phyloP scores from a whole-genome alignment of 2,797 vertebrate species.

The Melanotaenia maccullochi region DNA sequence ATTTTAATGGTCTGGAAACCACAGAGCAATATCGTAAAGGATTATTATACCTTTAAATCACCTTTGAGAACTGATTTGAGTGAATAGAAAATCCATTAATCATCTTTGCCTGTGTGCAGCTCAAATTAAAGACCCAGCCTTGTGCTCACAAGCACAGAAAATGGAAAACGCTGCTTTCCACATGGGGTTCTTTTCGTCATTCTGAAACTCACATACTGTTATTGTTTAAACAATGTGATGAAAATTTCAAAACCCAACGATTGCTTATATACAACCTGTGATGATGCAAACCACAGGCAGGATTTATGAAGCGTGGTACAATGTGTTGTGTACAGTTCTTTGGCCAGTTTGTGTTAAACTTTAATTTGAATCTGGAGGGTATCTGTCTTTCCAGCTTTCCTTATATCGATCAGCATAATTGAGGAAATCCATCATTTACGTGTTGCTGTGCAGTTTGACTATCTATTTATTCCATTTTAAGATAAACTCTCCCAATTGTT shows the following conservation, averaged over 20 bases:
- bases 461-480: neutral
- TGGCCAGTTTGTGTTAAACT: neutral
- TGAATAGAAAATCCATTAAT: conserved; percentile 85
- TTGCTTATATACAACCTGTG: neutral
- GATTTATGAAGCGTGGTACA: neutral
- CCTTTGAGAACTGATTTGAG: conserved; percentile 73
- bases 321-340: neutral
- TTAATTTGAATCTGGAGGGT: conserved; percentile 2
- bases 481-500: conserved; percentile 9
- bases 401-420: conserved; percentile 7
- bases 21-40: conserved; percentile 82
- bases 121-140: conserved; percentile 66
- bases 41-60: conserved; percentile 88
- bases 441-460: neutral
- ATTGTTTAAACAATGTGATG: conserved; percentile 15
- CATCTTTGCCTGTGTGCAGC: conserved; percentile 76
- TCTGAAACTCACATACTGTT: conserved; percentile 4
- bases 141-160: conserved; percentile 38
- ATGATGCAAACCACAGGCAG: neutral
- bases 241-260: conserved; percentile 21
- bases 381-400: neutral
- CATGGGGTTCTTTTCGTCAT: conserved; percentile 24
- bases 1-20: conserved; percentile 85
- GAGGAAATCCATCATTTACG: conserved; percentile 13
- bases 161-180: conserved; percentile 31